Conservation (phyloP, 2,797 vertebrate genomes). For the Gymnothorax reevesii region DNA sequence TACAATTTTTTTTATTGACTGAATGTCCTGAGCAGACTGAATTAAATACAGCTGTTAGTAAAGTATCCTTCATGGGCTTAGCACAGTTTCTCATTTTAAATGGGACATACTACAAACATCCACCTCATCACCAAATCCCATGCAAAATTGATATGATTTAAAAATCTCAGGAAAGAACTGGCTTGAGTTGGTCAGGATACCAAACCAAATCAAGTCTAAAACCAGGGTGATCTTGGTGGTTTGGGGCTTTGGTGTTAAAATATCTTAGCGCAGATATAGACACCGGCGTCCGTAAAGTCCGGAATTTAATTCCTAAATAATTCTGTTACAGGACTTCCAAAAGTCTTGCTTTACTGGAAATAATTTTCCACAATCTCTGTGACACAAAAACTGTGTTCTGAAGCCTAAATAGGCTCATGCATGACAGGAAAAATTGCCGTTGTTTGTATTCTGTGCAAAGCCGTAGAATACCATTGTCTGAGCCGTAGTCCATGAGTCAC, state of each 20-base stretch:
- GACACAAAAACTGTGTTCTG: no score
- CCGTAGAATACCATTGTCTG: slow-evolving; percentile 41
- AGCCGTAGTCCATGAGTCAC: slow-evolving; percentile 50
- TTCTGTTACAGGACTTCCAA: no score
- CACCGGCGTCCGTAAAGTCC: no score
- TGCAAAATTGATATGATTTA: slow-evolving; percentile 51
- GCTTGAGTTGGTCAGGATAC: slow-evolving; percentile 43
- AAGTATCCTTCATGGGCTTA: not conserved
- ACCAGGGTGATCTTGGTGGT: slow-evolving; percentile 52
- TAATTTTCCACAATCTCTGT: no score
- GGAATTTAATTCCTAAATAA: no score
- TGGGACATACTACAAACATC: slow-evolving; percentile 22
- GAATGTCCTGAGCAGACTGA: not conserved
- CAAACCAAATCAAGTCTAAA: slow-evolving; percentile 47
- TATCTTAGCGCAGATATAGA: no score
- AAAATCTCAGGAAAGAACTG: slow-evolving; percentile 39
- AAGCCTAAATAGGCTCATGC: no score
- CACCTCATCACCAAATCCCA: slow-evolving; percentile 31
- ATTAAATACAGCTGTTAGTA: not conserved
- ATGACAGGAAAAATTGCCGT: no score
- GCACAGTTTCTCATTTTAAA: not conserved
- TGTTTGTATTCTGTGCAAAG: no score
- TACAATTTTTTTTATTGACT: not conserved
- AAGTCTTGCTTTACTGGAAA: no score
- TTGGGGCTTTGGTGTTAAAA: slow-evolving; percentile 57